Evolutionary conservation across 2,888 invertebrate species (phyloP).

Genomic region (Cryptops parisi): DNA sequence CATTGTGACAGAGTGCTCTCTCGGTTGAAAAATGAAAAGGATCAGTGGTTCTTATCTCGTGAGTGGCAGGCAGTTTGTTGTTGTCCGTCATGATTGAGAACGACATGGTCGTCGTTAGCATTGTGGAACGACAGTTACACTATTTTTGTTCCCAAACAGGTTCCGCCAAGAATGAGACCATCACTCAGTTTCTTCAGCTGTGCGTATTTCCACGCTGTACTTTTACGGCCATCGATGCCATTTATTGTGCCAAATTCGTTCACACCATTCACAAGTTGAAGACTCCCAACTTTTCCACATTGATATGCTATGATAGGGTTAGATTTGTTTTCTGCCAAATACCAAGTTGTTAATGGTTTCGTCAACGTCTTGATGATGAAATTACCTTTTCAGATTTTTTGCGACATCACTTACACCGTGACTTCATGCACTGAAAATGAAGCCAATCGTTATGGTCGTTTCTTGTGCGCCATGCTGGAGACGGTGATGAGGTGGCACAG

Average conservation of each 20-base stretch:
- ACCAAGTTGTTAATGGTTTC: not conserved
- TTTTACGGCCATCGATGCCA: slow-evolving; percentile 88
- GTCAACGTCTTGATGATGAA: not conserved
- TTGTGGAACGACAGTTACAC: not conserved
- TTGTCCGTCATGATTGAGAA: not conserved
- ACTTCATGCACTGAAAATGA: slow-evolving; percentile 97
- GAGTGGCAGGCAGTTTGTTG: slow-evolving; percentile 1
- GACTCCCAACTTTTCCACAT: slow-evolving; percentile 92
- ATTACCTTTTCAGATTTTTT: slow-evolving; percentile 60
- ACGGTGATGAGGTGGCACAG: slow-evolving; percentile 96
- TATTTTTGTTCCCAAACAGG: slow-evolving; percentile 39
- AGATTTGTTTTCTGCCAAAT: slow-evolving; percentile 30
- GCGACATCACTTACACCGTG: slow-evolving; percentile 93
- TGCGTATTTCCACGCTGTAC: slow-evolving; percentile 95
- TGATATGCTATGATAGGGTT: slow-evolving; percentile 93
- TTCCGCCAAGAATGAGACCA: slow-evolving; percentile 88
- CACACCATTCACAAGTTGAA: slow-evolving; percentile 86
- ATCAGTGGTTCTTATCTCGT: slow-evolving; percentile 53
- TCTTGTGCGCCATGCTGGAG: slow-evolving; percentile 79
- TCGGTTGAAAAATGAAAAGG: slow-evolving; percentile 38
- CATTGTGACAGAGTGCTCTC: slow-evolving; percentile 78
- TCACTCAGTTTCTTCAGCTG: slow-evolving; percentile 87
- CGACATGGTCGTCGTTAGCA: not conserved
- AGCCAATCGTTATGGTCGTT: slow-evolving; percentile 88
- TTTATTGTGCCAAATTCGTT: slow-evolving; percentile 95